phyloP scores from a whole-genome alignment of 2,888 invertebrate genomes.

The Protophormia terraenovae region DNA sequence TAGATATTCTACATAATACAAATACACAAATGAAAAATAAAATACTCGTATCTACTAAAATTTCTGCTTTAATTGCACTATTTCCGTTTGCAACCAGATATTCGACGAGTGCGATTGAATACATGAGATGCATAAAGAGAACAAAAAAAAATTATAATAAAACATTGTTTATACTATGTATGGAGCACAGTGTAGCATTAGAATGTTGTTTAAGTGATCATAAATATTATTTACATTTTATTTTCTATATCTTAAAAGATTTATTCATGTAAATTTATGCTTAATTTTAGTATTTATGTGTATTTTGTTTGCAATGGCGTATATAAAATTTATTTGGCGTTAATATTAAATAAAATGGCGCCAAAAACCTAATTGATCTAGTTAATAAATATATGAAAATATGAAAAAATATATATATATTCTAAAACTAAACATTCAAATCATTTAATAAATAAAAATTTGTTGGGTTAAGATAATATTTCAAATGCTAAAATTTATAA shows the following conservation, averaged over 20 bases:
- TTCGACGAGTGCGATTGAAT: constrained; percentile 51
- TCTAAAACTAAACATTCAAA: too few species aligned
- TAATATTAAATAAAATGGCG: constrained; percentile 36
- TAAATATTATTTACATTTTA: background rate
- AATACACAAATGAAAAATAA: constrained; percentile 12
- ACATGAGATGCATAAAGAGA: constrained; percentile 16
- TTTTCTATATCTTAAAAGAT: background rate
- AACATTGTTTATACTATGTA: constrained; percentile 39
- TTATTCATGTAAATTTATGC: constrained; percentile 43
- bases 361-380: constrained; percentile 9
- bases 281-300: too few species aligned
- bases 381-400: background rate
- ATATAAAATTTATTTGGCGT: constrained; percentile 23
- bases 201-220: too few species aligned
- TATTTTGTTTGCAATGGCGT: background rate
- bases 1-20: background rate
- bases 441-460: too few species aligned
- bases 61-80: constrained; percentile 77
- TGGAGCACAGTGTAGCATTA: too few species aligned
- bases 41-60: constrained; percentile 68
- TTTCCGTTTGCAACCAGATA: constrained; percentile 78
- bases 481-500: too few species aligned
- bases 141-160: constrained; percentile 28
- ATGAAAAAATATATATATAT: background rate
- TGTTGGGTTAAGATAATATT: too few species aligned